Evolutionary conservation across 2,797 vertebrate species (phyloP).

Genomic region (Melanotaenia pygmaea): DNA sequence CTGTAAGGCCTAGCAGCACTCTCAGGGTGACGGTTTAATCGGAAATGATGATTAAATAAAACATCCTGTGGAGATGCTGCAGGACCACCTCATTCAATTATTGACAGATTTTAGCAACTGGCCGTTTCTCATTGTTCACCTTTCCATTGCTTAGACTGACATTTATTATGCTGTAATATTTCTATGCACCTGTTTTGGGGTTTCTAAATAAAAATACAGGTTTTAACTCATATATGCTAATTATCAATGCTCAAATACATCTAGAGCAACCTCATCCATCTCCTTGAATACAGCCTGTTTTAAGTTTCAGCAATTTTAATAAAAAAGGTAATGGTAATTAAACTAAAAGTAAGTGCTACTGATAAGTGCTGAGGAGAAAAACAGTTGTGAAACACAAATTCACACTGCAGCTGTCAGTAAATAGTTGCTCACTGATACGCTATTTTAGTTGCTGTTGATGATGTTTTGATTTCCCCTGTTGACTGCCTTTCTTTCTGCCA

Average conservation of each 20-base stretch:
- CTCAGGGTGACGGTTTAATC: constrained; percentile 31
- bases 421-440: neutral
- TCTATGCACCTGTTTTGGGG: constrained; percentile 1
- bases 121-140: neutral
- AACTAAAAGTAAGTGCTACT: neutral
- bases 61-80: neutral
- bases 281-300: constrained; percentile 6
- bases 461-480: no score
- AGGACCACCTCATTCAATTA: constrained; percentile 10
- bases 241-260: neutral
- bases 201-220: neutral
- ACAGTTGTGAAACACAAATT: neutral
- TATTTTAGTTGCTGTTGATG: neutral
- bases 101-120: constrained; percentile 18
- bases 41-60: constrained; percentile 42
- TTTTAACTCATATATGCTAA: neutral
- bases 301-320: constrained; percentile 10
- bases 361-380: no score
- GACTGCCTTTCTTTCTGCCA: neutral
- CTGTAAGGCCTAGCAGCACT: constrained; percentile 18
- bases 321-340: constrained; percentile 5
- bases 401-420: neutral
- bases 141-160: neutral
- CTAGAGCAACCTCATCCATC: neutral
- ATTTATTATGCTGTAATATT: neutral